Base-by-base conservation (phyloP, 2,888 invertebrate genomes). In the Pammene fasciana region DNA sequence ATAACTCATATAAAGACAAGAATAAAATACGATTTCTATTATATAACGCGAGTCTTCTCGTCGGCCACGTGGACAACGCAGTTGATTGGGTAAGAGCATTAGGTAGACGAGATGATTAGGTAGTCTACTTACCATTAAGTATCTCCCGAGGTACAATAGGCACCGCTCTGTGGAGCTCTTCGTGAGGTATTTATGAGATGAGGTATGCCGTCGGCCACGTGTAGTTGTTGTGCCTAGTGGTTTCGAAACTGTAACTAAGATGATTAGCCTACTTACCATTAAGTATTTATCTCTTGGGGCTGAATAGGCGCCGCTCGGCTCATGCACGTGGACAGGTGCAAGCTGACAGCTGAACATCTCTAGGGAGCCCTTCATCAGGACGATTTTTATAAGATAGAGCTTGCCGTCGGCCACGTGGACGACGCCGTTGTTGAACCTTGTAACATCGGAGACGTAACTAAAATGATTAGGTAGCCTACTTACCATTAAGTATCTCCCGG, bases 1-100 rank as follows among this genome's bases (percentile, higher is more conserved):
- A n/a, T n/a, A n/a, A n/a, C n/a, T n/a, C n/a, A n/a, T n/a, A n/a
- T n/a, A n/a, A n/a, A n/a, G n/a, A n/a, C n/a, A n/a, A n/a, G n/a
- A n/a, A n/a, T n/a, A n/a, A n/a, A n/a, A n/a, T n/a, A 95, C 94
- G 14, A 99, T 96, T 76, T 97, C 97, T 75, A 99, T 95, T 64
- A 95, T 94, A 86, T 99, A n/a, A n/a, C n/a, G n/a, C n/a, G 99
- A 78, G 95, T 96, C 76, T 96, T 95, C 1, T 97, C 97, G 78
- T 98, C 97, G 57, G 95, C 95, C 36, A 99, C 91, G 77, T 95
- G 94, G 18, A 96, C 95, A 34, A 95, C 94, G 68, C 94, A 93
- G 82, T 96, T 94, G 82, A 95, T 95, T 46, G 96, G n/a, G n/a
- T n/a, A n/a, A n/a, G n/a, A n/a, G n/a, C n/a, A n/a, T n/a, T n/a